These are phyloP conservation scores for Tetragonula carbonaria DNA, from an alignment of 2,888 invertebrate species.

Conservation along the genomic window DNA sequence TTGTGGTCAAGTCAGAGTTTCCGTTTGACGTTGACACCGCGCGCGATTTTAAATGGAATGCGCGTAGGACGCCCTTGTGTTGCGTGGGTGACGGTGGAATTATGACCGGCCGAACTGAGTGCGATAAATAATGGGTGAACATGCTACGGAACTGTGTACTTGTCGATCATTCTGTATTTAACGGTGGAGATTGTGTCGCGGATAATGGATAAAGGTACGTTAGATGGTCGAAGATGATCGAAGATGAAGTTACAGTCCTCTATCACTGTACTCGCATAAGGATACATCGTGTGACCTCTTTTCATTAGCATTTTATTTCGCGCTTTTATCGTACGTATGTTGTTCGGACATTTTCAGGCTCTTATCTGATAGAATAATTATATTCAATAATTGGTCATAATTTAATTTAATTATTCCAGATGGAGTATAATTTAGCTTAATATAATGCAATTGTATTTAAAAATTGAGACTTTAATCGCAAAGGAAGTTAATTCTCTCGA, in stretches of 20 bases:
- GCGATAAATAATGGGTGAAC: slow-evolving; percentile 9
- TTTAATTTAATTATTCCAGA: too few relatives aligned
- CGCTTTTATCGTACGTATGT: not conserved
- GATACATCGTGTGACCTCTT: not conserved
- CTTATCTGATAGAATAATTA: too few relatives aligned
- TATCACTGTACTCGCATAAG: not conserved
- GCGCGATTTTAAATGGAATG: slow-evolving; percentile 28
- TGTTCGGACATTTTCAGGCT: too few relatives aligned
- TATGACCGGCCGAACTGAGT: not conserved
- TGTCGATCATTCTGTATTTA: slow-evolving; percentile 21
- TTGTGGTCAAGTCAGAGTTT: not conserved
- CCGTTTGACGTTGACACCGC: not conserved
- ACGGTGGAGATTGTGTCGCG: not conserved
- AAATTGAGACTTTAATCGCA: too few relatives aligned
- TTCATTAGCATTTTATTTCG: not conserved
- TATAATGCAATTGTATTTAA: too few relatives aligned
- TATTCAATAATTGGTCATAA: too few relatives aligned
- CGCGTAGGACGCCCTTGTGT: slow-evolving; percentile 49
- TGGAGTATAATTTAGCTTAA: too few relatives aligned
- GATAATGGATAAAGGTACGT: not conserved
- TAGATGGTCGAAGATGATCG: not conserved
- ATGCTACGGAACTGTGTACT: not conserved
- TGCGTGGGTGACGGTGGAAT: slow-evolving; percentile 48
- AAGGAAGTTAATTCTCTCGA: too few relatives aligned
- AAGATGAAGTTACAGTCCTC: not conserved